Conservation (phyloP, 1,140 invertebrate genomes). For the Apis florea region DNA sequence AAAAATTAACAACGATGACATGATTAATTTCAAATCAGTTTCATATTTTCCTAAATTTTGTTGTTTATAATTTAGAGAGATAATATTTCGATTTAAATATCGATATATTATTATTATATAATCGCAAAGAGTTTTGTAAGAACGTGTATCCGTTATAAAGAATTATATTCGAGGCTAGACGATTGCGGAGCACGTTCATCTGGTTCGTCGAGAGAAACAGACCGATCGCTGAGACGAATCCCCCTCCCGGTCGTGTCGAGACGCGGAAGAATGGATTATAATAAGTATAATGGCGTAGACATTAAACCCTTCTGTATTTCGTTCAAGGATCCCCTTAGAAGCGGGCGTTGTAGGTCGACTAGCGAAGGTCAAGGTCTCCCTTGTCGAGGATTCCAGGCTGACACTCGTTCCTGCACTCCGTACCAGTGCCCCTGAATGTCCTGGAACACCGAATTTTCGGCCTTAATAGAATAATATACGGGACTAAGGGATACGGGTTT, state of each 20-base stretch:
- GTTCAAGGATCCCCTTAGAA: slow-evolving; percentile 50
- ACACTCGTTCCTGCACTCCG: not conserved
- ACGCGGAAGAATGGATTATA: slow-evolving; percentile 58
- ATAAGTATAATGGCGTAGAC: slow-evolving; percentile 58
- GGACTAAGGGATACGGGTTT: slow-evolving; percentile 28
- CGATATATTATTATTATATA: not conserved
- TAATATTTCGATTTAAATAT: not conserved
- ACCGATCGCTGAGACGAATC: slow-evolving; percentile 42
- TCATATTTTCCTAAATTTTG: no score
- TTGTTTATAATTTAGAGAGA: no score
- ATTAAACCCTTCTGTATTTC: slow-evolving; percentile 60
- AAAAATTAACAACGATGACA: not conserved
- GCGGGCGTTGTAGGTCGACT: slow-evolving; percentile 76
- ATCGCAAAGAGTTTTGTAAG: no score
- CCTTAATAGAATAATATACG: slow-evolving; percentile 25
- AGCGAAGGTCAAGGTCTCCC: slow-evolving; percentile 77
- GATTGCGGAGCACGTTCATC: slow-evolving; percentile 15
- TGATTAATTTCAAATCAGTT: not conserved
- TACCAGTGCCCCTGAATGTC: not conserved
- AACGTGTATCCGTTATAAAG: not conserved
- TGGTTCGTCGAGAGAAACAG: slow-evolving; percentile 44
- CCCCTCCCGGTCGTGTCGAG: slow-evolving; percentile 27
- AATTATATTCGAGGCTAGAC: not conserved
- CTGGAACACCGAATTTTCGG: slow-evolving; percentile 28
- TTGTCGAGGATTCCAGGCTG: slow-evolving; percentile 18